Evolutionary conservation across 2,797 vertebrate genomes (phyloP), one percentile per base, ranked within the genome.

Genomic region (Gymnocypris eckloni): DNA sequence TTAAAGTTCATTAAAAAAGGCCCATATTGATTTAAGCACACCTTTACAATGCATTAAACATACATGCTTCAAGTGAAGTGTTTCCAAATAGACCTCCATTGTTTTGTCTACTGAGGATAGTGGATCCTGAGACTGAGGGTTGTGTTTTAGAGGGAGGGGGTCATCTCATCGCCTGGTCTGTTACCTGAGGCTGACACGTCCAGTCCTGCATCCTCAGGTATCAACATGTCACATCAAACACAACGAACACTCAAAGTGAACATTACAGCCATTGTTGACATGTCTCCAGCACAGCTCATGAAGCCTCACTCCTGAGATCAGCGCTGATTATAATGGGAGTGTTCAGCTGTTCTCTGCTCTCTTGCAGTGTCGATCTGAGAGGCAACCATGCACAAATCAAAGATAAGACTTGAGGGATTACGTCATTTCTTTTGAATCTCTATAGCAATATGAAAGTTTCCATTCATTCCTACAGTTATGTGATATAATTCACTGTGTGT

Each of bases 181-280:
- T 87, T 84, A 73, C 54, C 77, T 81, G 76, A 81, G 76, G 82
- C 83, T 41, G 87, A 88, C 89, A 88, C 52, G 87, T 84, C 81
- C 88, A 52, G 73, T 89, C 89, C 76, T 84, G 87, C 70, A 52
- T 81, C 79, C 73, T 88, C 84, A 61, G 79, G 86, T 78, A 80
- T 73, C 54, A 85, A 87, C 86, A 69, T 83, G 84, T 87, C 87
- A 28, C 54, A 56, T 82, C 43, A 39, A 79, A 59, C 73, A 80
- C 61, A 86, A 45, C 80, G 78, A 50, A 48, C 41, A 70, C 52
- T 75, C 69, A 16, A 54, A 82, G 33, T n/a, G 56, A 82, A 71
- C 71, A 82, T 78, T 87, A 41, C 28, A 52, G 33, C 66, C 48
- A 87, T 90, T 90, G 89, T 90, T 84, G 81, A 83, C 67, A 78